phyloP scores from a whole-genome alignment of 2,888 invertebrate genomes.

The Plebejus anna region DNA sequence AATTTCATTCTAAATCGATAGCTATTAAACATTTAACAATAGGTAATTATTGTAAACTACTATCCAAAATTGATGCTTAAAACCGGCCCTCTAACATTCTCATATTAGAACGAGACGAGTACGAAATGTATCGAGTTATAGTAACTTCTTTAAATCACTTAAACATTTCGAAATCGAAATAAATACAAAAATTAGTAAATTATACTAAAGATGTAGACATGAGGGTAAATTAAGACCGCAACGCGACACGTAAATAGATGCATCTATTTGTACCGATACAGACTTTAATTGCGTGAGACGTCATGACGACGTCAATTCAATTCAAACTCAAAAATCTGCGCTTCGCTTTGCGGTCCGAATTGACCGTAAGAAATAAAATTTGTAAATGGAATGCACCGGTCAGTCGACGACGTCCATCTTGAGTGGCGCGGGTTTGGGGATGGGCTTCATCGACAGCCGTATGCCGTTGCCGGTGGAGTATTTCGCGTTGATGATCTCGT shows the following conservation, averaged over 20 bases:
- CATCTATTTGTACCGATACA: too few species aligned
- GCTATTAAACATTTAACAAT: neutral
- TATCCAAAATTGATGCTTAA: neutral
- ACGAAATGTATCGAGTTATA: neutral
- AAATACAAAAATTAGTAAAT: neutral
- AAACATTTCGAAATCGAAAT: constrained; percentile 7
- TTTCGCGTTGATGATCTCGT: constrained; percentile 63
- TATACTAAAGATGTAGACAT: neutral
- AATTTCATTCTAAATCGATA: neutral
- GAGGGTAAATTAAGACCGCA: too few species aligned
- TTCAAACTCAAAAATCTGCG: too few species aligned
- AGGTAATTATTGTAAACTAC: neutral
- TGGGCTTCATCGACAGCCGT: constrained; percentile 67
- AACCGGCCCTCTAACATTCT: constrained; percentile 16
- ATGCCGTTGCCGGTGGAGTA: constrained; percentile 52
- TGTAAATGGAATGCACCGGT: constrained; percentile 42
- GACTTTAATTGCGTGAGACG: too few species aligned
- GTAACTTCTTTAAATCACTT: neutral
- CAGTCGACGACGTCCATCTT: constrained; percentile 70
- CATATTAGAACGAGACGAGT: neutral
- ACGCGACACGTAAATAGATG: too few species aligned
- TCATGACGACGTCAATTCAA: too few species aligned
- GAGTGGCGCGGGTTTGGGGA: constrained; percentile 61
- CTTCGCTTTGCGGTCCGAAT: too few species aligned
- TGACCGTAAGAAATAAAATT: neutral